Evolutionary conservation across 2,888 invertebrate genomes (phyloP), one percentile per base, ranked within the genome.

Genomic region (Archaeoteleia sp.): DNA sequence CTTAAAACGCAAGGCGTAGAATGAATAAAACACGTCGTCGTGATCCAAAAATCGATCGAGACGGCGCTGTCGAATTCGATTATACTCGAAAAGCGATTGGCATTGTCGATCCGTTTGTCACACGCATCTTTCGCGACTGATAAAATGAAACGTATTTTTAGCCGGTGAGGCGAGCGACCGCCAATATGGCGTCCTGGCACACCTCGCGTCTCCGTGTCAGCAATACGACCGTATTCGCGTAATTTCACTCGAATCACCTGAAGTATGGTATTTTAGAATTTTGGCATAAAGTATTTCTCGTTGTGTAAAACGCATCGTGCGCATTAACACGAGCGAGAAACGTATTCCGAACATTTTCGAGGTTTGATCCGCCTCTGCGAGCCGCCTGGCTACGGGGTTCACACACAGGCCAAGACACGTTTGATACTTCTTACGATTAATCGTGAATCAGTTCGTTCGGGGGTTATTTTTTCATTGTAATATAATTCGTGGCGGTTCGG

Each of bases 141-240:
- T 15, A 60, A 45, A 17, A 42, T 35, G 39, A 37, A 45, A 46
- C 9, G 29, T 45, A 70, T 71, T 76, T 75, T 72, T 79, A 73
- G 72, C 80, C 80, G 81, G 78, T 73, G 73, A 71, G 66, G 73
- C 71, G 68, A 74, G 68, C 70, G 48, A 70, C 57, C 58, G 72
- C 66, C 69, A 81, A 81, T 62, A 82, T 82, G 82, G 82, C 82
- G 82, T 57, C 72, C 57, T 58, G 76, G 73, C 77, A 74, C 77
- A 74, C 72, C 77, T 70, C 70, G 80, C 79, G 80, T 82, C 80
- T 77, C 75, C 70, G 65, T 32, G 39, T 23, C 55, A 51, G 27
- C 5, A 46, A 57, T 49, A 29, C 60, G 54, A 39, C 53, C 30
- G 40, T 17, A 4, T 30, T 37, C 29, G 51, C 40, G 17, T 14